These are phyloP conservation scores for Hapalemur alaotrensis DNA, from an alignment of 2,797 vertebrate genomes.

Conservation along the genomic window DNA sequence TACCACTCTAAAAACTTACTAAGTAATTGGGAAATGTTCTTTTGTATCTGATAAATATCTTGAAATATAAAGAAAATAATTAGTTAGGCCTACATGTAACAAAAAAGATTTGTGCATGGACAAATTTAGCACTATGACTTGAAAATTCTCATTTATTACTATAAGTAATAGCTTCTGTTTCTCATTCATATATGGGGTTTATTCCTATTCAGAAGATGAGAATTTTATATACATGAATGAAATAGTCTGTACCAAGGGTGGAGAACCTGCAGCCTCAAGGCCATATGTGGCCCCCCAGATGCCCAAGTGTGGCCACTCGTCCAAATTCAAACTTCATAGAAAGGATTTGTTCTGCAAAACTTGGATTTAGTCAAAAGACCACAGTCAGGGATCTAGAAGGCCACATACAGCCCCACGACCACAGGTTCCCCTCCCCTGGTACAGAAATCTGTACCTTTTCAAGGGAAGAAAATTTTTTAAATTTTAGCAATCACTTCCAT, in stretches of 20 bases:
- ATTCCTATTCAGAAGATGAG: neutral
- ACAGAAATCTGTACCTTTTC: neutral
- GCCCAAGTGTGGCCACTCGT: neutral
- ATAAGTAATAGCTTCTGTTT: slow-evolving; percentile 26
- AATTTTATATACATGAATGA: slow-evolving; percentile 9
- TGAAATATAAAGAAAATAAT: slow-evolving; percentile 27
- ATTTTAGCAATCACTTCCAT: neutral
- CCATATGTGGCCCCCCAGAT: neutral
- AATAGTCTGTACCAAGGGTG: neutral
- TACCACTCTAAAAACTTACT: neutral
- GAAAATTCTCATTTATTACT: slow-evolving; percentile 43
- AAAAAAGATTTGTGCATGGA: neutral
- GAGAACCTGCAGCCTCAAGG: neutral
- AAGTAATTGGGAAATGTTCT: neutral
- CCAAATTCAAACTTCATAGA: neutral
- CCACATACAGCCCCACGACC: no score
- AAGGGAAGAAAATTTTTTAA: neutral
- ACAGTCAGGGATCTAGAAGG: neutral
- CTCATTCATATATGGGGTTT: neutral
- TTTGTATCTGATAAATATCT: slow-evolving; percentile 10
- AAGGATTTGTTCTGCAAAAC: neutral
- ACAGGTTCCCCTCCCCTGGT: no score
- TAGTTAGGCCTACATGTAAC: neutral
- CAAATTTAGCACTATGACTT: neutral
- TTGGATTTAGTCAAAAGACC: neutral